phyloP scores from a whole-genome alignment of 2,888 invertebrate genomes.

The Macrophya annulata region DNA sequence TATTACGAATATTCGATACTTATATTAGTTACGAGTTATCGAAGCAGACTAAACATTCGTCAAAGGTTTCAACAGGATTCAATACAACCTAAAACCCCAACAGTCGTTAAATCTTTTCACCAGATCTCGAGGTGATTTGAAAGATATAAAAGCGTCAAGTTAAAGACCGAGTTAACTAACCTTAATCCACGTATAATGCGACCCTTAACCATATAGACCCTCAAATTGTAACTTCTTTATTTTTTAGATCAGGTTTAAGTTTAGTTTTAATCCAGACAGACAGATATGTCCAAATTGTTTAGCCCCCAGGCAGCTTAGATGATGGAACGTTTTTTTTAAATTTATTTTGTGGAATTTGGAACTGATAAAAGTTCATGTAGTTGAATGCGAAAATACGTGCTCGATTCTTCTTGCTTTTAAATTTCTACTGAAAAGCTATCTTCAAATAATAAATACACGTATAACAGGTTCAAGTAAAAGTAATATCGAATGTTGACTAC shows the following conservation, averaged over 20 bases:
- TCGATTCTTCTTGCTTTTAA: background rate
- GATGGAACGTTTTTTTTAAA: background rate
- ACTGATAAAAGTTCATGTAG: background rate
- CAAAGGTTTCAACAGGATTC: background rate
- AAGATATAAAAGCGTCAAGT: conserved; percentile 38
- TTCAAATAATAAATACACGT: background rate
- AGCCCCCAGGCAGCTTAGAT: background rate
- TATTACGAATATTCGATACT: background rate
- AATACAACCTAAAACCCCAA: conserved; percentile 11
- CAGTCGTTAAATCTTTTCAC: conserved; percentile 33
- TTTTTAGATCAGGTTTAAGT: background rate
- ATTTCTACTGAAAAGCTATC: background rate
- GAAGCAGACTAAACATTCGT: conserved; percentile 24
- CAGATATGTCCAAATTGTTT: background rate
- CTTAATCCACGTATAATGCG: conserved; percentile 38
- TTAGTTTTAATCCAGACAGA: conserved; percentile 11
- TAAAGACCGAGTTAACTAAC: conserved; percentile 44
- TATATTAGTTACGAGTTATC: background rate
- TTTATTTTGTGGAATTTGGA: background rate
- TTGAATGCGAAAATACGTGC: background rate
- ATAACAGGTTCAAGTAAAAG: conserved; percentile 23
- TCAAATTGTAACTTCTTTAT: background rate
- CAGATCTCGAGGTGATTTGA: conserved; percentile 39
- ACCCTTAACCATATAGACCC: conserved; percentile 34
- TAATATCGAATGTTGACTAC: background rate